A percentile compares a stretch with the other conserved stretches of the same genome.
These are phyloP conservation scores for Pao palembangensis DNA, from an alignment of 2,113 vertebrate species.

Conservation along the genomic window DNA sequence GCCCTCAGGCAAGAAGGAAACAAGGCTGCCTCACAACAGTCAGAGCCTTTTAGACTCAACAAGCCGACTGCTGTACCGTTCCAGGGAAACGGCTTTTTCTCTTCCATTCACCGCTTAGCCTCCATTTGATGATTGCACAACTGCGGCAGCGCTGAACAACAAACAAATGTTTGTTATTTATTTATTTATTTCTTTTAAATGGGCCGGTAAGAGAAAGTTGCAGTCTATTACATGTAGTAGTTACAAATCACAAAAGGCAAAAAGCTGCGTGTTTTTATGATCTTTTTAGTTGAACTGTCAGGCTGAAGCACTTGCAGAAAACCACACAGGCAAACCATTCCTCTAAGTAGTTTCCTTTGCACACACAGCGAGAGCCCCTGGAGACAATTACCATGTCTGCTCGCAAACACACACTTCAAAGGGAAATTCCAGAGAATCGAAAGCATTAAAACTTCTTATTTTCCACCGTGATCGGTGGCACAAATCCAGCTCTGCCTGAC, in stretches of 20 bases:
- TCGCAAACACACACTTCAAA: slow-evolving; percentile 68
- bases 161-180: no score
- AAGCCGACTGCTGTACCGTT: slow-evolving; percentile 53
- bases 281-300: slow-evolving; percentile 2
- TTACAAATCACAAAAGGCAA: slow-evolving; percentile 1
- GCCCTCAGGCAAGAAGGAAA: slow-evolving; percentile 64
- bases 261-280: slow-evolving; percentile 1
- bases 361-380: slow-evolving; percentile 11
- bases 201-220: no score
- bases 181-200: no score
- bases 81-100: slow-evolving; percentile 34
- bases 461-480: slow-evolving; percentile 47
- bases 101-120: slow-evolving; percentile 35
- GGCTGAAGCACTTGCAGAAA: slow-evolving; percentile 10
- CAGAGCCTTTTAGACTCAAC: slow-evolving; percentile 55
- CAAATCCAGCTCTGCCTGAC: slow-evolving; percentile 54
- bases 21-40: slow-evolving; percentile 62
- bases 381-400: slow-evolving; percentile 68
- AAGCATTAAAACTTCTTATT: slow-evolving; percentile 65
- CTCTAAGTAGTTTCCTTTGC: slow-evolving; percentile 24
- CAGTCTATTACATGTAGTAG: neutral
- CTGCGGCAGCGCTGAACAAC: neutral
- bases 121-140: slow-evolving; percentile 33
- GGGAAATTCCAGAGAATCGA: slow-evolving; percentile 51
- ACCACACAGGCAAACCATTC: slow-evolving; percentile 13